Evolutionary conservation across 2,113 vertebrate species (phyloP), one percentile per base, ranked within the genome.

Genomic region (Leiothrix lutea): DNA sequence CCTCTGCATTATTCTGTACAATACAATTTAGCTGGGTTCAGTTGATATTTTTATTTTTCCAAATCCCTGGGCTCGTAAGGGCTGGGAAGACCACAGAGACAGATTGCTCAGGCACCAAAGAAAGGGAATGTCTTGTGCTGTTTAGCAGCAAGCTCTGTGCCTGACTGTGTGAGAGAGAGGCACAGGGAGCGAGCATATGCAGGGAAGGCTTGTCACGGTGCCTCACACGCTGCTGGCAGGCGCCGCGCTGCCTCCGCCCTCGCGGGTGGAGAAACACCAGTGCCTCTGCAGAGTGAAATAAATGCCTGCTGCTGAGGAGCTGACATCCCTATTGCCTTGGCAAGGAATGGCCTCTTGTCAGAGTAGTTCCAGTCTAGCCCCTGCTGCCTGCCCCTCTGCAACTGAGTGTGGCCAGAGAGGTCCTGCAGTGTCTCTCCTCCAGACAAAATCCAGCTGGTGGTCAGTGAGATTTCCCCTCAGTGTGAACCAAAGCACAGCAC

Each of bases 31-130:
- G 48, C 8, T 19, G 16, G 23, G 33, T n/a, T 82, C n/a, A 35
- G 21, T 1, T 51, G 35, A 51, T 47, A 56, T 61, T 65, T 91
- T 82, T 58, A 44, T 75, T 96, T 96, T 94, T 93, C 58, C 64
- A 70, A 53, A 66, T 88, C 81, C 87, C 72, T 60, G 38, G 67
- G 35, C 51, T 95, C 45, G 5, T 62, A 54, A 53, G 86, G 33
- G 25, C 74, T 85, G 69, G 50, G 71, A 80, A 87, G 42, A 51
- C 71, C 71, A 40, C 42, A 47, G 82, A 93, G 72, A 71, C 85
- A 94, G 87, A 77, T 92, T 96, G 87, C 74, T 66, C 23, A 62
- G 83, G 50, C 74, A 36, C 35, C 47, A 66, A n/a, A 62, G 66
- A 35, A 33, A 62, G 44, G 40, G 81, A 80, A 82, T 90, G 54